Conservation (phyloP, 2,888 invertebrate genomes). For the Sycophila texana region DNA sequence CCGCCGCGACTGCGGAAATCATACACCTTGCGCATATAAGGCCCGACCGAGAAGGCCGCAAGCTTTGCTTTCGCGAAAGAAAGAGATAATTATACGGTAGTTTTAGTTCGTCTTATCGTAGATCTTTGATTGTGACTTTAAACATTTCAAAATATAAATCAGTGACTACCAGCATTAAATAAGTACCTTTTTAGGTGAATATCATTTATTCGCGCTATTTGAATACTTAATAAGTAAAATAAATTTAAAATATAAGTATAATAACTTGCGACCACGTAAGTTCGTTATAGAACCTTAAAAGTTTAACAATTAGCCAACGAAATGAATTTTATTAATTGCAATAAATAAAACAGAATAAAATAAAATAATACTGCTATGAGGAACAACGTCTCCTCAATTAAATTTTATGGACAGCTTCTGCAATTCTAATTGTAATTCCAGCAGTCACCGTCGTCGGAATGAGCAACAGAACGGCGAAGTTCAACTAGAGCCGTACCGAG, state of each 20-base stretch:
- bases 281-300: neutral
- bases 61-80: neutral
- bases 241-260: neutral
- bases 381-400: neutral
- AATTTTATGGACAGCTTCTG: conserved; percentile 8
- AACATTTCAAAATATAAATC: too few relatives aligned
- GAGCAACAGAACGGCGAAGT: conserved; percentile 1
- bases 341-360: too few relatives aligned
- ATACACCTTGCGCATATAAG: conserved; percentile 48
- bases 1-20: conserved; percentile 50
- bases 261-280: too few relatives aligned
- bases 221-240: too few relatives aligned
- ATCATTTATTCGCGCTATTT: too few relatives aligned
- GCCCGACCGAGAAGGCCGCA: neutral
- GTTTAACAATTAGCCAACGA: neutral
- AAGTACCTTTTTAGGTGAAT: too few relatives aligned
- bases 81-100: conserved; percentile 18
- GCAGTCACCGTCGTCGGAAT: conserved; percentile 25
- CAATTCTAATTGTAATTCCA: conserved; percentile 22
- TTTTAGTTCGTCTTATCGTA: conserved; percentile 21
- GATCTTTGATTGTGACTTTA: too few relatives aligned
- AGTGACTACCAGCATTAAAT: too few relatives aligned
- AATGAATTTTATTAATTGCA: neutral
- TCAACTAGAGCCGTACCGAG: neutral
- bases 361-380: neutral